These are phyloP conservation scores for Phymorhynchus buccinoides DNA, from an alignment of 1,140 invertebrate species.

Conservation along the genomic window DNA sequence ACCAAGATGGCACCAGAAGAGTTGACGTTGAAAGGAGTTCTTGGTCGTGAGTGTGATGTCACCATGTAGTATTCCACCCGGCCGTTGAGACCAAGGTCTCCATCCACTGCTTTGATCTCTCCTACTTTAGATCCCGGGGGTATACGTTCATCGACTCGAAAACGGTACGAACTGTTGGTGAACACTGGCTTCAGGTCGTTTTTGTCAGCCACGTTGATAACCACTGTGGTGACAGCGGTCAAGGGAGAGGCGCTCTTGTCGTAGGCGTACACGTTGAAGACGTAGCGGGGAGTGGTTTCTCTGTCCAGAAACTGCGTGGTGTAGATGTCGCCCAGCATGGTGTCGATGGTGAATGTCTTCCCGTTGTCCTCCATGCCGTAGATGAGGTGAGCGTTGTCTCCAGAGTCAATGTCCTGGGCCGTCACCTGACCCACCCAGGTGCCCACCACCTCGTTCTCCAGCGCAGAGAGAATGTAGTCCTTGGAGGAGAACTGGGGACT, in stretches of 20 bases:
- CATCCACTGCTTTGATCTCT: slow-evolving; percentile 89
- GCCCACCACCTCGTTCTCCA: slow-evolving; percentile 46
- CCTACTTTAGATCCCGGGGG: slow-evolving; percentile 86
- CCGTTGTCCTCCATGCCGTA: slow-evolving; percentile 51
- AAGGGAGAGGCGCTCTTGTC: slow-evolving; percentile 84
- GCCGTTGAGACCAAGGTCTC: slow-evolving; percentile 92
- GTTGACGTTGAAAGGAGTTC: slow-evolving; percentile 28
- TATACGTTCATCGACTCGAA: slow-evolving; percentile 89
- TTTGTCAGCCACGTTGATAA: slow-evolving; percentile 85
- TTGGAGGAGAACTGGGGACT: slow-evolving; percentile 46
- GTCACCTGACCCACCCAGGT: slow-evolving; percentile 42
- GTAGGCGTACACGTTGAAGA: slow-evolving; percentile 85
- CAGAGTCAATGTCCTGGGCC: slow-evolving; percentile 73
- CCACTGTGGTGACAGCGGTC: slow-evolving; percentile 83
- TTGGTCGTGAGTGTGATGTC: slow-evolving; percentile 69
- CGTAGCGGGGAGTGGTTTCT: slow-evolving; percentile 82
- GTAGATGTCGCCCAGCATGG: slow-evolving; percentile 75
- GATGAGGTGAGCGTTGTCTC: slow-evolving; percentile 65
- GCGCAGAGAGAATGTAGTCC: slow-evolving; percentile 43
- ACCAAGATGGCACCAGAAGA: slow-evolving; percentile 85
- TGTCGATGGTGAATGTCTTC: slow-evolving; percentile 65
- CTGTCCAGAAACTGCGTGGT: slow-evolving; percentile 79
- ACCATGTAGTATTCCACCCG: slow-evolving; percentile 87
- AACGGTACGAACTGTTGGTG: slow-evolving; percentile 83
- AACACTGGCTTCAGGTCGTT: slow-evolving; percentile 95